Evolutionary conservation across 2,888 invertebrate genomes (phyloP).

Genomic region (Phania funesta): DNA sequence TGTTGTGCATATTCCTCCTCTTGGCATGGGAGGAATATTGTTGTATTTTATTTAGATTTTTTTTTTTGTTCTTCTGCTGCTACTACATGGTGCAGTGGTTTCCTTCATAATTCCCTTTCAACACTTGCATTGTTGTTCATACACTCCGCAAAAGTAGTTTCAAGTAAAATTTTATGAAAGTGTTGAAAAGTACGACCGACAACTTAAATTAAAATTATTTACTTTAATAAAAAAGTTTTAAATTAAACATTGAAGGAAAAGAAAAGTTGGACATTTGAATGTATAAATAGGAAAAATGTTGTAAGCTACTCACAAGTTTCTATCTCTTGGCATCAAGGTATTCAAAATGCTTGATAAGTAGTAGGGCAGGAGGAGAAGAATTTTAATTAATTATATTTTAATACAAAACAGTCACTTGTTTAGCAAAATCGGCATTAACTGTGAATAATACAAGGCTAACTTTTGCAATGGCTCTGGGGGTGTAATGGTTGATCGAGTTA

Average conservation of each 20-base stretch:
- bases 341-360: too few relatives aligned
- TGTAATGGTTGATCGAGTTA: too few relatives aligned
- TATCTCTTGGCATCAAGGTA: too few relatives aligned
- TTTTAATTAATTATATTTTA: too few relatives aligned
- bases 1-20: neutral
- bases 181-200: constrained; percentile 75
- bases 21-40: neutral
- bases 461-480: too few relatives aligned
- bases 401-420: too few relatives aligned
- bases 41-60: neutral
- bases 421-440: too few relatives aligned
- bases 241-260: constrained; percentile 35
- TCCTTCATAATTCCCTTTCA: constrained; percentile 20
- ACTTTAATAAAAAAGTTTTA: constrained; percentile 32
- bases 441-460: too few relatives aligned
- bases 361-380: too few relatives aligned
- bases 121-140: constrained; percentile 63
- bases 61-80: neutral
- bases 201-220: constrained; percentile 76
- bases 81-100: neutral
- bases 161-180: constrained; percentile 71
- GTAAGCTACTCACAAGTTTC: neutral
- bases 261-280: constrained; percentile 26
- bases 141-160: constrained; percentile 40
- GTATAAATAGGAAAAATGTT: neutral